Percentiles rank a stretch among this genome's conserved stretches.
Conservation (phyloP, 2,888 invertebrate species). For the Sesia apiformis region DNA sequence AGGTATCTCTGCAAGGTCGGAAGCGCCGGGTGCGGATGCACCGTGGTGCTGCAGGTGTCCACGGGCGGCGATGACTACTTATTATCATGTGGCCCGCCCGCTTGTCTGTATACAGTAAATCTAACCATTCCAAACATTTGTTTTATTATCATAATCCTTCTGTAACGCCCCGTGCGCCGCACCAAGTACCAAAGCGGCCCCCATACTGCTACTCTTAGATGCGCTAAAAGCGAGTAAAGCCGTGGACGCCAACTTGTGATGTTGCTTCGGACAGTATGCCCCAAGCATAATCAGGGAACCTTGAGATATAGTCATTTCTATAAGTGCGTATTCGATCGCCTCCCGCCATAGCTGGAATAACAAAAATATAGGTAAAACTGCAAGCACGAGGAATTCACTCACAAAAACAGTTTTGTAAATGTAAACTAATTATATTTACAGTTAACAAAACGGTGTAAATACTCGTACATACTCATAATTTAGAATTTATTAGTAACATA, state of each 20-base stretch:
- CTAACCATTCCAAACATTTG: slow-evolving; percentile 42
- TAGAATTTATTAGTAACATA: no score
- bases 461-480: no score
- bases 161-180: slow-evolving; percentile 47
- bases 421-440: no score
- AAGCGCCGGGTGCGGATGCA: no score
- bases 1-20: no score
- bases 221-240: slow-evolving; percentile 36
- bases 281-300: slow-evolving; percentile 59
- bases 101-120: neutral
- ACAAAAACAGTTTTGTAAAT: no score
- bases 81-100: no score
- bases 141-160: slow-evolving; percentile 40
- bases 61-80: no score
- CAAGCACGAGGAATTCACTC: no score
- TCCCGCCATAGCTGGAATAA: slow-evolving; percentile 54
- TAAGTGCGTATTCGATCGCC: slow-evolving; percentile 51
- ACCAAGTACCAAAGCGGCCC: slow-evolving; percentile 38
- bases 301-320: slow-evolving; percentile 52
- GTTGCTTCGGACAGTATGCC: slow-evolving; percentile 42
- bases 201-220: slow-evolving; percentile 38
- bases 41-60: no score
- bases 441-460: no score
- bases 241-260: slow-evolving; percentile 36
- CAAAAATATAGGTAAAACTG: no score